Evolutionary conservation across 2,888 invertebrate genomes (phyloP), one percentile per base, ranked within the genome.

Genomic region (Lasius platythorax): DNA sequence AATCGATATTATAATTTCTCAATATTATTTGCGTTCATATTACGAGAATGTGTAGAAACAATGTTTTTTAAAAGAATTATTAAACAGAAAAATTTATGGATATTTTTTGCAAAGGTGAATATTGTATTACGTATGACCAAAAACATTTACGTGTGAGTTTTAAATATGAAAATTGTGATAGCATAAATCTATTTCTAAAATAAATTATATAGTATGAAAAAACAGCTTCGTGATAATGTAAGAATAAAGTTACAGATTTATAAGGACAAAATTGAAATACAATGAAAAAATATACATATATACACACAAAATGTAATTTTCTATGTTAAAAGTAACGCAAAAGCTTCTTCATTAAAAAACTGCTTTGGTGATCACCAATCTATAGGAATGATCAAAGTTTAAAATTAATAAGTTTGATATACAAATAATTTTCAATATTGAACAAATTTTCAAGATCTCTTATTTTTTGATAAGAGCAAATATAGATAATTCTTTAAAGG

Each of bases 401-500:
- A 76, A 63, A 61, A 30, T 9, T 82, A 75, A 83, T 75, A 50
- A 84, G 86, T 88, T 89, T 88, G 82, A 82, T 58, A 82, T 81
- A 79, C 73, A 67, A 86, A 76, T 74, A 85, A 83, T 79, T 50
- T 8, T 50, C n/a, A 50, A 50, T n/a, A n/a, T 2, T 50, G 50
- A 50, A 50, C n/a, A 50, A 50, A 50, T 50, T 88, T 87, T 79
- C 37, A 72, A 79, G 76, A 63, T 85, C 82, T 87, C 82, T 82
- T 90, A 85, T 85, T 78, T 74, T 30, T 74, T 72, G 63, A 84
- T 82, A 84, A 56, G 61, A 85, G 82, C 82, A 83, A 85, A 85
- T 9, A 18, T 82, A 78, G 81, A 78, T 90, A 89, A 58, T 83
- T 90, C 87, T 90, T 50, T 84, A 88, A 64, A 66, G 74, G 63